A percentile compares a stretch with the other conserved stretches of the same genome.
Evolutionary conservation across 2,113 vertebrate genomes (phyloP).

Genomic region (Athene noctua): DNA sequence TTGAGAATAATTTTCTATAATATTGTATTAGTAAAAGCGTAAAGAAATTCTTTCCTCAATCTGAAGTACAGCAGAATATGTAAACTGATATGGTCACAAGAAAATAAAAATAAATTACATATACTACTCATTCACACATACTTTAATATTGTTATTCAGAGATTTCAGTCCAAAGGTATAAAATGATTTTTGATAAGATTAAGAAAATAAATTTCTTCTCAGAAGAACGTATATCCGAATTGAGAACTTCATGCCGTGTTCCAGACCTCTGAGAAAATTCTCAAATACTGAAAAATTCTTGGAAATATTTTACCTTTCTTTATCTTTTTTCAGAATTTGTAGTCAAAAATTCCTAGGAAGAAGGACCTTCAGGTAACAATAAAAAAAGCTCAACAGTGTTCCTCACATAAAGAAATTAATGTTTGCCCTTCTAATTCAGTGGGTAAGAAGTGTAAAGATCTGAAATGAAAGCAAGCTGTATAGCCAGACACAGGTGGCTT

Average conservation of each 20-base stretch:
- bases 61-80: neutral
- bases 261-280: neutral
- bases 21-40: neutral
- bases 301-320: neutral
- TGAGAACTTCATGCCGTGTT: neutral
- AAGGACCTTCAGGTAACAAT: neutral
- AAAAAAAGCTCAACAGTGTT: neutral
- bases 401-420: neutral
- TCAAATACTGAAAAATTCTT: neutral
- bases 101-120: neutral
- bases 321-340: neutral
- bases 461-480: neutral
- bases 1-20: neutral
- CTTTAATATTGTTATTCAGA: neutral
- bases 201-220: neutral
- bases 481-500: neutral
- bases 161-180: neutral
- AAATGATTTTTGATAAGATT: fast-evolving
- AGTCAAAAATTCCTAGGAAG: neutral
- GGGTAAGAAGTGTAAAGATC: neutral
- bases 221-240: neutral
- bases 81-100: neutral
- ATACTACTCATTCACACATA: neutral
- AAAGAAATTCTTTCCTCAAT: neutral
- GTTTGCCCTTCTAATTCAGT: neutral